phyloP scores from a whole-genome alignment of 2,888 invertebrate species.

The Ariolimax columbianus region DNA sequence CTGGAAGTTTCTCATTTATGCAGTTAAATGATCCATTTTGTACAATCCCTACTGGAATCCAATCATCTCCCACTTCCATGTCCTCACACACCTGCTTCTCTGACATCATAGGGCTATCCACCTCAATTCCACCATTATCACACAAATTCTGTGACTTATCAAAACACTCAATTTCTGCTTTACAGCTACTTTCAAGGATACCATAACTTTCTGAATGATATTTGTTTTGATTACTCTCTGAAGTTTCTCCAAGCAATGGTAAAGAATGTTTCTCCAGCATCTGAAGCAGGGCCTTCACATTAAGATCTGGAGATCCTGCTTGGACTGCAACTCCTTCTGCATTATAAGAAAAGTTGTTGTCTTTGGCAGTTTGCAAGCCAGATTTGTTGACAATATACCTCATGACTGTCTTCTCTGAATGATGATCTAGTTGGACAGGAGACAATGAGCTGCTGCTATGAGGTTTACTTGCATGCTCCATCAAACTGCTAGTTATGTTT shows the following conservation, averaged over 20 bases:
- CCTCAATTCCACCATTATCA: neutral
- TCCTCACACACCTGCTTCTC: slow-evolving; percentile 30
- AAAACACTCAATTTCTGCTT: neutral
- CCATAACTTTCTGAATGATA: neutral
- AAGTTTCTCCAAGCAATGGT: slow-evolving; percentile 14
- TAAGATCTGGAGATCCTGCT: slow-evolving; percentile 33
- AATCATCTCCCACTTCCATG: neutral
- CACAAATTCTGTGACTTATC: neutral
- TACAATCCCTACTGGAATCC: slow-evolving; percentile 20
- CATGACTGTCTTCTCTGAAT: neutral
- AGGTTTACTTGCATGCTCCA: neutral
- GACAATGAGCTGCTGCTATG: neutral
- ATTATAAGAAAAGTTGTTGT: neutral
- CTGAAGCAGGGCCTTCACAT: slow-evolving; percentile 43
- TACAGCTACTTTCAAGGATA: neutral
- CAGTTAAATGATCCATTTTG: slow-evolving; percentile 1
- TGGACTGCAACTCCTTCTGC: slow-evolving; percentile 2
- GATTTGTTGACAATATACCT: slow-evolving; percentile 18
- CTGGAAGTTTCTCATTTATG: slow-evolving; percentile 3
- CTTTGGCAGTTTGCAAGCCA: neutral
- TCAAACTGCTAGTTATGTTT: neutral
- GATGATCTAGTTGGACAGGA: neutral
- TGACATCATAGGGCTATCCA: neutral
- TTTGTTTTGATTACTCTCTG: neutral
- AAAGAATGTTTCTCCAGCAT: slow-evolving; percentile 41